Evolutionary conservation across 1,140 invertebrate species (phyloP).

Genomic region (Epicauta chinensis): DNA sequence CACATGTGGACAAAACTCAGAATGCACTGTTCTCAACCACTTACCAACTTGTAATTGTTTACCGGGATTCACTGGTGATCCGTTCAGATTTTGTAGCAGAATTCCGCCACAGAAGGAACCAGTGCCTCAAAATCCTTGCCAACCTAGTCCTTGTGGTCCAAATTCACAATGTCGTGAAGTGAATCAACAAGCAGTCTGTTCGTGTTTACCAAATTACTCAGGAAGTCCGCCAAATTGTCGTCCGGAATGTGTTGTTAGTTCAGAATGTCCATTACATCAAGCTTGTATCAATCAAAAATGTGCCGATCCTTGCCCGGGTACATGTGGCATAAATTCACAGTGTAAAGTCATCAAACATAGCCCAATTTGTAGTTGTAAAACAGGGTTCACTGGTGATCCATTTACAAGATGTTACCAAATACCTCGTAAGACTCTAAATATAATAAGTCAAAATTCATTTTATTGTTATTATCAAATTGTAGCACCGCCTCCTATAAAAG

Average conservation of each 20-base stretch:
- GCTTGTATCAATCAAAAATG: constrained; percentile 77
- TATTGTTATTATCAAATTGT: neutral
- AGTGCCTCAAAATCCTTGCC: constrained; percentile 58
- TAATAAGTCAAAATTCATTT: neutral
- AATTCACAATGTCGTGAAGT: constrained; percentile 69
- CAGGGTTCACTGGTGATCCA: constrained; percentile 70
- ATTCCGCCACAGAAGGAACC: constrained; percentile 47
- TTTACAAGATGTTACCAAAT: constrained; percentile 60
- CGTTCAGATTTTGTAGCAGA: constrained; percentile 54
- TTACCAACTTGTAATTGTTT: constrained; percentile 63
- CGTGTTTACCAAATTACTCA: constrained; percentile 65
- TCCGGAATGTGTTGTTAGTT: constrained; percentile 71
- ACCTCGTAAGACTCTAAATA: constrained; percentile 42
- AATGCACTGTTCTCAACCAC: constrained; percentile 64
- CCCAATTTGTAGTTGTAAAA: constrained; percentile 73
- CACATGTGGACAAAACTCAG: constrained; percentile 63
- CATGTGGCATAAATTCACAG: constrained; percentile 70
- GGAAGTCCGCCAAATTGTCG: constrained; percentile 71
- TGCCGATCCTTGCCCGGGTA: constrained; percentile 70
- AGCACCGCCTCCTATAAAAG: constrained; percentile 1
- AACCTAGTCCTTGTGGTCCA: constrained; percentile 71
- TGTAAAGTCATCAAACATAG: constrained; percentile 78
- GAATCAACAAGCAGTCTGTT: constrained; percentile 67
- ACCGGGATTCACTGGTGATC: constrained; percentile 62
- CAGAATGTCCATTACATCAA: constrained; percentile 63